Conservation (phyloP, 2,113 vertebrate genomes). For the Notechis scutatus region DNA sequence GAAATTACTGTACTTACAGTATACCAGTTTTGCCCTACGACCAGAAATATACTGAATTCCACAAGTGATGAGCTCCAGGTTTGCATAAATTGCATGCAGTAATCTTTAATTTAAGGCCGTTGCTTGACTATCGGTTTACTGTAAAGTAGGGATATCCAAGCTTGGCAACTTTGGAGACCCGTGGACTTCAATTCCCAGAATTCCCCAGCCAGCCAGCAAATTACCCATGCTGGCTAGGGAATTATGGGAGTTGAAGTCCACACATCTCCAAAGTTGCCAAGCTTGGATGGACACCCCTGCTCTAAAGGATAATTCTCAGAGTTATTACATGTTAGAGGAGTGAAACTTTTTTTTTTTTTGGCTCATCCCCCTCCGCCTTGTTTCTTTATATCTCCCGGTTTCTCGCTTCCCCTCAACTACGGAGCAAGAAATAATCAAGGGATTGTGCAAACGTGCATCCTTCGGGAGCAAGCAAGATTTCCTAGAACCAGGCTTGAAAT, state of each 20-base stretch:
- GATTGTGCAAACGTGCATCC: not conserved
- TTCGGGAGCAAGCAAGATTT: too few relatives aligned
- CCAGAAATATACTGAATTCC: not conserved
- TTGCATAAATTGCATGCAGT: not conserved
- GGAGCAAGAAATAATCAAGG: not conserved
- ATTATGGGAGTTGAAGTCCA: not conserved
- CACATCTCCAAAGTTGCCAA: not conserved
- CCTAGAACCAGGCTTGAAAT: not conserved
- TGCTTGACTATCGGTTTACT: not conserved
- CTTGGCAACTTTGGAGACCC: not conserved
- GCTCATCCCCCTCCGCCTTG: fast-evolving
- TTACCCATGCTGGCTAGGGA: not conserved
- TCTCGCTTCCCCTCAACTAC: not conserved
- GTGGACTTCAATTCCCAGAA: too few relatives aligned
- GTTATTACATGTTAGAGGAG: not conserved
- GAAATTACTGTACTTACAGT: too few relatives aligned
- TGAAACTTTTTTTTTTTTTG: not conserved
- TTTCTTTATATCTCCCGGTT: not conserved
- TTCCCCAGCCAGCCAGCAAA: too few relatives aligned
- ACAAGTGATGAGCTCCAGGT: not conserved
- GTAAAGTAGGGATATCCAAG: not conserved
- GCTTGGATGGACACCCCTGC: not conserved
- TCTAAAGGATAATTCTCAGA: not conserved
- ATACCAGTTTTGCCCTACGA: fast-evolving
- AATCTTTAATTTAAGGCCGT: not conserved